These are phyloP conservation scores for Damaliscus lunatus DNA, from an alignment of 2,113 vertebrate species.

Conservation along the genomic window DNA sequence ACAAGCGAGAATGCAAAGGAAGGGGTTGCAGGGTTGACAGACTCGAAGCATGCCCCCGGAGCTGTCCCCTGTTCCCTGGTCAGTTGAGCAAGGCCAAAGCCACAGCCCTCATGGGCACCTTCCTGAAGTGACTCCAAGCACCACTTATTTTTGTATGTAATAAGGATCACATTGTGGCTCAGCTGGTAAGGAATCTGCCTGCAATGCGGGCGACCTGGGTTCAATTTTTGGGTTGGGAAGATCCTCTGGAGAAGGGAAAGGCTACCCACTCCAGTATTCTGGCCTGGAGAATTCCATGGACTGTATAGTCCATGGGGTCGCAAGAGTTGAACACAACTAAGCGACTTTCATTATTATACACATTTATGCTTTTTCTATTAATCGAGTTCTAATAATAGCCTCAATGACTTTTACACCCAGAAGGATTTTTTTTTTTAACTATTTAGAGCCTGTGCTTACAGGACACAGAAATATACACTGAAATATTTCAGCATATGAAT, in stretches of 20 bases:
- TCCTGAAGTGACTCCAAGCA: neutral
- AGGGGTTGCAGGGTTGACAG: neutral
- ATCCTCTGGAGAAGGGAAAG: too few relatives aligned
- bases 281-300: too few relatives aligned
- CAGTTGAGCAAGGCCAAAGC: rapidly evolving
- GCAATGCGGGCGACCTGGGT: too few relatives aligned
- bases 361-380: neutral
- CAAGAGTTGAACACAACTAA: too few relatives aligned
- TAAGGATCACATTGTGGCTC: neutral
- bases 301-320: too few relatives aligned
- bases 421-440: neutral
- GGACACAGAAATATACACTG: neutral
- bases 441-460: neutral
- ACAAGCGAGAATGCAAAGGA: neutral
- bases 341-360: neutral
- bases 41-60: rapidly evolving
- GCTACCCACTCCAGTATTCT: too few relatives aligned
- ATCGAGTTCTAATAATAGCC: neutral
- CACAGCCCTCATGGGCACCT: rapidly evolving
- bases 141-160: neutral
- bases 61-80: neutral
- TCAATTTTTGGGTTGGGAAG: too few relatives aligned
- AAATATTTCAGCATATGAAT: neutral
- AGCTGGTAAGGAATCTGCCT: too few relatives aligned
- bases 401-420: neutral